Evolutionary conservation across 2,888 invertebrate genomes (phyloP), one percentile per base, ranked within the genome.

Genomic region (Xestobium rufovillosum): DNA sequence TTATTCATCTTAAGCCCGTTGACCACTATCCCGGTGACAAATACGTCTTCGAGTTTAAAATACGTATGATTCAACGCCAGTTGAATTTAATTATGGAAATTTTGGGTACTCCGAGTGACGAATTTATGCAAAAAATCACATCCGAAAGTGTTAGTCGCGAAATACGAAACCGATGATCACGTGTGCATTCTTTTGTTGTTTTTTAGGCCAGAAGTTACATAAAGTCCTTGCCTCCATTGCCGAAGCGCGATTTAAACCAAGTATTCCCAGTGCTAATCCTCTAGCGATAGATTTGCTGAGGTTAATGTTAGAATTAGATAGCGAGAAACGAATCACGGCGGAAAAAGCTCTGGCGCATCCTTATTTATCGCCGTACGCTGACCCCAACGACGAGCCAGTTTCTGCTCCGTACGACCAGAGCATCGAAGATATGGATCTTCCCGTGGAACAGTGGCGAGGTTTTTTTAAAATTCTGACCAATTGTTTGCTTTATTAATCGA

Each of bases 391-490:
- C 66, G 94, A 95, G 67, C 94, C 94, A 2, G 76, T 76, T 34
- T 92, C 95, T 13, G 82, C 84, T 40, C 76, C 84, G 8, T 92
- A 94, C 62, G 94, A 95, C 70, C 88, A 94, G 69, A 90, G 91
- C 61, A 95, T 94, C 63, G 95, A 96, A 69, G 91, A 92, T 56
- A 85, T 90, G 77, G 86, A 90, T 55, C 75, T 92, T 51, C 81
- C 89, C n/a, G 91, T 90, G 11, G 89, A 90, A 62, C 82, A 88
- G 60, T 97, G 97, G 97, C 89, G 89, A 75, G 83, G 90, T 88
- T 65, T 44, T 32, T 31, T 26, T 39, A 26, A 2, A 34, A 23
- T 17, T 14, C 23, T n/a, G n/a, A n/a, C n/a, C n/a, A n/a, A n/a
- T 44, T 43, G 38, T 39, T 46, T 32, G 19, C 27, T 12, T 36